phyloP scores from a whole-genome alignment of 2,113 vertebrate species.

The Micronisus gabar region DNA sequence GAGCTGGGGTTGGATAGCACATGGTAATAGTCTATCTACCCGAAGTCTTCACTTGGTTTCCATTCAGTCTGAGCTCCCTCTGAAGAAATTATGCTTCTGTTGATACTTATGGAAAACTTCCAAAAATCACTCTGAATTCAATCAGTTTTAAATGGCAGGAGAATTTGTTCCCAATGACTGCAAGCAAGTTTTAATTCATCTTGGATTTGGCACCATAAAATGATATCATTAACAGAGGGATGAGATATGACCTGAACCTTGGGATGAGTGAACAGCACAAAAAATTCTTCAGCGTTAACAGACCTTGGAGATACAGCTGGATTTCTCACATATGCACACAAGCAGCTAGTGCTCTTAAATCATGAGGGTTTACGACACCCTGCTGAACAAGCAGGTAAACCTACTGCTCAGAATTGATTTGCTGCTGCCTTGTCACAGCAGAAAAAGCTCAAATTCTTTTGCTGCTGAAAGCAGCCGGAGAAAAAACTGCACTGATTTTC shows the following conservation, averaged over 20 bases:
- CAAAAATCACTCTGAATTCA: background rate
- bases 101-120: background rate
- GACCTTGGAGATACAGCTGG: background rate
- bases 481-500: background rate
- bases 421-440: background rate
- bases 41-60: background rate
- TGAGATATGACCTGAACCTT: background rate
- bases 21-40: background rate
- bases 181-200: background rate
- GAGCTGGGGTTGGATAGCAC: background rate
- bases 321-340: background rate
- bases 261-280: background rate
- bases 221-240: background rate
- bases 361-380: background rate
- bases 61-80: background rate
- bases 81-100: background rate
- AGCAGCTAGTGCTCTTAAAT: conserved; percentile 13
- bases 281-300: background rate
- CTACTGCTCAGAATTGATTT: conserved; percentile 33
- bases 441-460: background rate
- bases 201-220: conserved; percentile 1
- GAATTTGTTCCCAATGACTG: background rate
- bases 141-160: background rate
- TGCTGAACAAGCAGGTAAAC: conserved; percentile 24
- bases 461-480: background rate